Evolutionary conservation across 2,888 invertebrate genomes (phyloP).

Genomic region (Oligia latruncula): DNA sequence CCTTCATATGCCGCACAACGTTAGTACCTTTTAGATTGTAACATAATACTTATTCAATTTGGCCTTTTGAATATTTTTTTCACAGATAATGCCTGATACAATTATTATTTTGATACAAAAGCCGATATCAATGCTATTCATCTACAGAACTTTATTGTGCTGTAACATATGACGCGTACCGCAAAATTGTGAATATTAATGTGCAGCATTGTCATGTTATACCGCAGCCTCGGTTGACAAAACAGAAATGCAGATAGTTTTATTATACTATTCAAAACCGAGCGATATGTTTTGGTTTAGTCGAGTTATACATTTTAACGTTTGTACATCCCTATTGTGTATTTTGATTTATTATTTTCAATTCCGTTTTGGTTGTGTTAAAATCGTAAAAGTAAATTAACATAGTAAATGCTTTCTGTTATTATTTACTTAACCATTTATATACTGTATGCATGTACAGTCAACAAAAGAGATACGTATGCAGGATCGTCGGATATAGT

Average conservation of each 20-base stretch:
- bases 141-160: conserved; percentile 42
- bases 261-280: conserved; percentile 43
- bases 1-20: conserved; percentile 78
- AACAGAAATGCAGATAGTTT: conserved; percentile 48
- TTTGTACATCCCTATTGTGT: conserved; percentile 34
- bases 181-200: conserved; percentile 61
- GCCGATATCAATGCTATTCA: conserved; percentile 37
- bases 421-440: background rate
- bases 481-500: no score
- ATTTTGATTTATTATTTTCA: conserved; percentile 7
- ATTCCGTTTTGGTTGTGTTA: background rate
- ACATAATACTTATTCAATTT: conserved; percentile 1
- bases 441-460: background rate
- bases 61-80: background rate
- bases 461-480: no score
- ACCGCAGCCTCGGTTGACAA: conserved; percentile 48
- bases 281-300: conserved; percentile 29
- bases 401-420: background rate
- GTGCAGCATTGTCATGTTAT: conserved; percentile 47
- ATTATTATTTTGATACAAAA: conserved; percentile 33
- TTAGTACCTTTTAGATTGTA: conserved; percentile 74
- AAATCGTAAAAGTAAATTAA: background rate
- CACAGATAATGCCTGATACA: conserved; percentile 22
- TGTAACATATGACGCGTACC: conserved; percentile 46
- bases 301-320: conserved; percentile 14